Base-by-base conservation (phyloP, 2,888 invertebrate species). In the Troilus luridus region DNA sequence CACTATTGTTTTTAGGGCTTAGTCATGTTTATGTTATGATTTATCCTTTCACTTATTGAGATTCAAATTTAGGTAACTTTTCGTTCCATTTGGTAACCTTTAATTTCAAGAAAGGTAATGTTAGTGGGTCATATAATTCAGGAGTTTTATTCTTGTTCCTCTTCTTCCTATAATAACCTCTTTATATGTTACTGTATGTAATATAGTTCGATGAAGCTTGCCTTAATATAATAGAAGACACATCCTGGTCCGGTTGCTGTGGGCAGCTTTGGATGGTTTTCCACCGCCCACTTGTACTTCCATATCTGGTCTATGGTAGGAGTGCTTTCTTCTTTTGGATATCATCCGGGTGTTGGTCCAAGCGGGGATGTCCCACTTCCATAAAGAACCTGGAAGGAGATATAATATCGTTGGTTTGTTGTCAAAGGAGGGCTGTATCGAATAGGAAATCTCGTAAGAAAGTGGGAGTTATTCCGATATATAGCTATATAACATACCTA, bases 191-290 rank as follows among this genome's bases (percentile, higher is more conserved):
- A 12, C 14, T 1, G 27, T 19, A 12, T 41, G 41, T 77, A 77
- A 77, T 77, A 17, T 27, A 41, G 27, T 77, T 9, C 8, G 17
- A 7, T 27, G 17, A 41, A 7, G 72, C 1, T n/a, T n/a, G 6
- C 19, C 85, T 56, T 85, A 7, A 54, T 85, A 11, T 56, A 58
- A 56, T 9, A 56, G 21, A 58, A 58, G n/a, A 10, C n/a, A 85
- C 85, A 85, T 85, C 85, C 85, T 85, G 85, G 85, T 85, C 85
- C 81, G n/a, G n/a, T 6, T 12, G n/a, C 21, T n/a, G 85, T 56
- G 85, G 85, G 85, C 85, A 56, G 85, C n/a, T 56, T 10, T 85
- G 24, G 67, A 67, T 12, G 14, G 41, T 77, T 77, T 77, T 41
- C 27, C 17, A 19, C 41, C 72, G 27, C 72, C 72, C 72, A 77